phyloP scores from a whole-genome alignment of 2,888 invertebrate genomes.

The Brenthis ino region DNA sequence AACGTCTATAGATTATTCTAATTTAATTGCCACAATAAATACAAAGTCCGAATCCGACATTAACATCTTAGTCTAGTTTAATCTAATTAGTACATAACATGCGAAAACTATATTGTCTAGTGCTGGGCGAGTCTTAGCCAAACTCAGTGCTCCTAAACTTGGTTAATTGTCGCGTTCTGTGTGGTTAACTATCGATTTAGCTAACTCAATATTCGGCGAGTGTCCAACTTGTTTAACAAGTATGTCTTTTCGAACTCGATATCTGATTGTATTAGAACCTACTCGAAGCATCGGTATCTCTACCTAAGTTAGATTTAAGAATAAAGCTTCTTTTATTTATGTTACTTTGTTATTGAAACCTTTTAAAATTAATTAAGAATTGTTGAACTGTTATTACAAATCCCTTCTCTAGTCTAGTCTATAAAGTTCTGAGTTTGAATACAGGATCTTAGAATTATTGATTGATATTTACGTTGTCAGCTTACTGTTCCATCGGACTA shows the following conservation, averaged over 20 bases:
- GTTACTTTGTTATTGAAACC: no score
- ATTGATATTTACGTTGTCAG: no score
- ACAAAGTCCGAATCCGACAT: neutral
- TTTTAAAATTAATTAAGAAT: no score
- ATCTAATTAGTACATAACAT: constrained; percentile 30
- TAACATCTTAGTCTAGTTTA: constrained; percentile 13
- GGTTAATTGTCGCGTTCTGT: constrained; percentile 36
- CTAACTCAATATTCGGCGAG: constrained; percentile 33
- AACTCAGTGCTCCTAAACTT: constrained; percentile 35
- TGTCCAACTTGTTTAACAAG: constrained; percentile 24
- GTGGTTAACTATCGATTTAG: constrained; percentile 35
- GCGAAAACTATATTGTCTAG: constrained; percentile 27
- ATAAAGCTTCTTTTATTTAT: no score
- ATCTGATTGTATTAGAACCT: constrained; percentile 11
- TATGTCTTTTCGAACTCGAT: constrained; percentile 2
- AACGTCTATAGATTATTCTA: neutral
- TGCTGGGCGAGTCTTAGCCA: constrained; percentile 30
- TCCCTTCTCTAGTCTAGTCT: no score
- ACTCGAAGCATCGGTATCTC: neutral
- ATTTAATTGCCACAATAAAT: constrained; percentile 19
- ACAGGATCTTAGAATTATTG: no score
- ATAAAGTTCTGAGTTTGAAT: no score
- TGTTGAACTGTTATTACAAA: no score
- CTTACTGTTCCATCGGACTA: no score
- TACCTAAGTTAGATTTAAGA: neutral